Evolutionary conservation across 64 coral and sea anemone genomes (phyloP).

Genomic region (Stichodactyla helianthus): DNA sequence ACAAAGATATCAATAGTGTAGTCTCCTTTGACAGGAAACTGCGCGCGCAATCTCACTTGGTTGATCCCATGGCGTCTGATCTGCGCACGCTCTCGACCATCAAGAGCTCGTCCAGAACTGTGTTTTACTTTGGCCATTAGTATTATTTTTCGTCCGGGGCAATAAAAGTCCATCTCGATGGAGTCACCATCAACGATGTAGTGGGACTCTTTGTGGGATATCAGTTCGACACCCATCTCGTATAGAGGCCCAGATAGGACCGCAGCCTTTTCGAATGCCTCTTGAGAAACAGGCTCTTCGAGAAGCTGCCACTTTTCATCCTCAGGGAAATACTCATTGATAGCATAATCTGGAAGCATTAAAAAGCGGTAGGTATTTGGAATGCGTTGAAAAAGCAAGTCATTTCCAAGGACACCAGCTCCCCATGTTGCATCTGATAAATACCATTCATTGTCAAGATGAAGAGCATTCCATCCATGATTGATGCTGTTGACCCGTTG

Average conservation of each 20-base stretch:
- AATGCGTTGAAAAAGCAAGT: conserved; percentile 44
- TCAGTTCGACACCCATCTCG: conserved; percentile 31
- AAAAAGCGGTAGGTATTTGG: conserved; percentile 46
- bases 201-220: conserved; percentile 32
- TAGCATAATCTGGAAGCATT: conserved; percentile 31
- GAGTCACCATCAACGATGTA: conserved; percentile 37
- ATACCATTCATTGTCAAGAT: conserved; percentile 35
- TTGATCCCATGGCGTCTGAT: neutral
- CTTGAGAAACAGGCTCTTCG: conserved; percentile 22
- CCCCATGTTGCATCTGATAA: conserved; percentile 58
- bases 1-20: conserved; percentile 37
- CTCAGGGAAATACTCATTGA: conserved; percentile 28
- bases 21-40: conserved; percentile 40
- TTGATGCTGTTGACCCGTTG: conserved; percentile 38
- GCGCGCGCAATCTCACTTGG: conserved; percentile 34
- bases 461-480: conserved; percentile 53
- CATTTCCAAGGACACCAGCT: conserved; percentile 19
- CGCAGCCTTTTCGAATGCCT: conserved; percentile 35
- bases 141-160: conserved; percentile 6
- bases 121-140: conserved; percentile 42
- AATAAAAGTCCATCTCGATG: conserved; percentile 59
- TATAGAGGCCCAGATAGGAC: conserved; percentile 6
- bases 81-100: conserved; percentile 21
- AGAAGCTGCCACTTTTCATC: conserved; percentile 59
- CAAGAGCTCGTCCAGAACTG: neutral